These are phyloP conservation scores for Hippocampus mohnikei DNA, from an alignment of 2,113 vertebrate genomes.

Conservation along the genomic window DNA sequence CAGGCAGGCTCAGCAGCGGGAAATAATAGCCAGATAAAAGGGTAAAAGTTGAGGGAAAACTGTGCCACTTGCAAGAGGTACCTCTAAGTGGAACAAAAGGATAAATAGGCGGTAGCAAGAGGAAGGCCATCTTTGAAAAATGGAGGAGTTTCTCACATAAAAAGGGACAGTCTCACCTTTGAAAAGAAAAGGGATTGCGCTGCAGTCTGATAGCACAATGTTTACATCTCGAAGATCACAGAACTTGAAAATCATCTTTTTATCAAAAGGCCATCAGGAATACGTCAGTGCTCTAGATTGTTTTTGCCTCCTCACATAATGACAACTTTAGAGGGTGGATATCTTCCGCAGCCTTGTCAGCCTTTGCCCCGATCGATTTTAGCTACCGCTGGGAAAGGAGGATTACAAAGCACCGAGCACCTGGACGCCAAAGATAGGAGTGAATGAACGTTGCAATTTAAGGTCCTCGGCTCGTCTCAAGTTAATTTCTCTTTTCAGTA, in stretches of 20 bases:
- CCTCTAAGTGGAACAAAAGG: slow-evolving; percentile 5
- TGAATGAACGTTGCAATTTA: slow-evolving; percentile 1
- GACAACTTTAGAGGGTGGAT: slow-evolving; percentile 8
- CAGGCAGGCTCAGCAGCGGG: slow-evolving; percentile 44
- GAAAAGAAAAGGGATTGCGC: slow-evolving; percentile 1
- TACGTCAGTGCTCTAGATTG: neutral
- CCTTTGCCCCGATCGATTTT: slow-evolving; percentile 36
- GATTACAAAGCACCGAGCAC: slow-evolving; percentile 3
- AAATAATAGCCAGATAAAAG: slow-evolving; percentile 31
- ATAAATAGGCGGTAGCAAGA: neutral
- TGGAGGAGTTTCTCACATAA: slow-evolving; percentile 20
- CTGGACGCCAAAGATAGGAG: slow-evolving; percentile 3
- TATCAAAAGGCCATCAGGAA: slow-evolving; percentile 26
- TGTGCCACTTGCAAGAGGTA: slow-evolving; percentile 18
- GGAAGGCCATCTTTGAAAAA: slow-evolving; percentile 9
- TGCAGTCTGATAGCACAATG: neutral
- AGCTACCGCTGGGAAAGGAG: slow-evolving; percentile 28
- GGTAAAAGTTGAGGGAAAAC: slow-evolving; percentile 31
- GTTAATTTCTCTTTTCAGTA: neutral
- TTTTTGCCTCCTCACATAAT: slow-evolving; percentile 30
- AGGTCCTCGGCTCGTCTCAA: neutral
- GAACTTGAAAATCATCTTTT: slow-evolving; percentile 22
- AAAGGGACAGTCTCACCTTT: slow-evolving; percentile 11
- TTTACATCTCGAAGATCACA: neutral
- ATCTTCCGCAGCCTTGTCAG: slow-evolving; percentile 35